Evolutionary conservation across 2,113 vertebrate genomes (phyloP), one percentile per base, ranked within the genome.

Genomic region (Panthera leo): DNA sequence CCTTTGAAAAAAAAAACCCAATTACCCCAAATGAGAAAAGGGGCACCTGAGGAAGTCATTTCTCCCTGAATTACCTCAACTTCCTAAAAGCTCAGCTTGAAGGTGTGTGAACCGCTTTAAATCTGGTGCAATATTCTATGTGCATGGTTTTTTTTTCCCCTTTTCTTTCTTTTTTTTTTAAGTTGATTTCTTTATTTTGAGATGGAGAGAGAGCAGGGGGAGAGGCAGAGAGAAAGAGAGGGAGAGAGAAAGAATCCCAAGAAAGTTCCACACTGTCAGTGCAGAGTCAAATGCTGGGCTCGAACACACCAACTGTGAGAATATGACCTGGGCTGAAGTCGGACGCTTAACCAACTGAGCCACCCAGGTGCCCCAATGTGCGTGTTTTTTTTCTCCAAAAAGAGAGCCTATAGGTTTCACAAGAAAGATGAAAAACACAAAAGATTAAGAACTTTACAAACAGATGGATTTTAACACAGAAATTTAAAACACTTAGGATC

Each of bases 61-160:
- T 36, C 68, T 55, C 55, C n/a, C 18, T 7, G 21, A 83, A 29
- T 67, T 23, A 45, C 27, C 9, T 71, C 53, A n/a, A 13, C 34
- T 82, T 55, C 42, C 39, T 53, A 34, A 29, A 36, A 63, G 19
- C 36, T 51, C 18, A 83, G n/a, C 16, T 3, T 7, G 23, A 21
- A 78, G 7, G 3, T 0, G 58, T 12, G 2, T 0, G 14, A 53
- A 3, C 3, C 15, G n/a, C 23, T 67, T 67, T 53, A 71, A 13
- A n/a, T 16, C 3, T 61, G 51, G 3, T 13, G 15, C 67, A 71
- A 63, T 73, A 71, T 36, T 67, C 53, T 42, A 2, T 36, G 39
- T 39, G 31, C 36, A 1, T 27, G 71, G 36, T 19, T 61, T 10
- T 29, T 61, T 58, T 23, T 8, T 0, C 45, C 45, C 16, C 55